A percentile compares a stretch with the other conserved stretches of the same genome.
phyloP scores from a whole-genome alignment of 2,797 vertebrate genomes.

The Acridotheres tristis region DNA sequence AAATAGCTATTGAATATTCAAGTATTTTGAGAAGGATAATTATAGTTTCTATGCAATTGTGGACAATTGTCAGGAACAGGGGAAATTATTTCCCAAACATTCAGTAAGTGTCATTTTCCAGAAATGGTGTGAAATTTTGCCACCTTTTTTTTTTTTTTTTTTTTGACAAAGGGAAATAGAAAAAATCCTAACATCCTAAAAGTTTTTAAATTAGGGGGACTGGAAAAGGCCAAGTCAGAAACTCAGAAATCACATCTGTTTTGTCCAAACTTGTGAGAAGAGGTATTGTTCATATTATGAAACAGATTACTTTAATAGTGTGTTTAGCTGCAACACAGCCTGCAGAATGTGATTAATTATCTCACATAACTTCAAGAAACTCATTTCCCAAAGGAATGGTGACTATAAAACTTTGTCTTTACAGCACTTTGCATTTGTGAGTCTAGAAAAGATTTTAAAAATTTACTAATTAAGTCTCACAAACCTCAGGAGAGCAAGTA shows the following conservation, averaged over 20 bases:
- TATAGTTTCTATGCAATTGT: neutral
- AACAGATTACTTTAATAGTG: neutral
- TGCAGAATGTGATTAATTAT: conserved; percentile 39
- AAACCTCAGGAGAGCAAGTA: conserved; percentile 28
- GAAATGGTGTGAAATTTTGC: neutral
- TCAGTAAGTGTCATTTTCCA: neutral
- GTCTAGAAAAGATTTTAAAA: conserved; percentile 24
- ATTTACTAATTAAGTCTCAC: conserved; percentile 38
- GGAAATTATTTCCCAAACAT: neutral
- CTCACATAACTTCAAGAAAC: neutral
- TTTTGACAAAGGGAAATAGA: neutral
- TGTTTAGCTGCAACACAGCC: neutral
- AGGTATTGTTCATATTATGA: neutral
- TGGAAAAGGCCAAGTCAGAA: neutral
- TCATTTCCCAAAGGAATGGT: conserved; percentile 12
- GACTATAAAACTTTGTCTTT: conserved; percentile 35
- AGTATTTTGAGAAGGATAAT: neutral
- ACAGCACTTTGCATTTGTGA: neutral
- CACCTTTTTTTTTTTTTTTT: neutral
- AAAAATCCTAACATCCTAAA: neutral
- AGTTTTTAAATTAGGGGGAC: neutral
- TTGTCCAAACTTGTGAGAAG: neutral
- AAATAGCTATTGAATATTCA: neutral
- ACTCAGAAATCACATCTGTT: neutral
- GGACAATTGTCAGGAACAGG: neutral